phyloP scores from a whole-genome alignment of 2,113 vertebrate species.

The Carettochelys insculpta region DNA sequence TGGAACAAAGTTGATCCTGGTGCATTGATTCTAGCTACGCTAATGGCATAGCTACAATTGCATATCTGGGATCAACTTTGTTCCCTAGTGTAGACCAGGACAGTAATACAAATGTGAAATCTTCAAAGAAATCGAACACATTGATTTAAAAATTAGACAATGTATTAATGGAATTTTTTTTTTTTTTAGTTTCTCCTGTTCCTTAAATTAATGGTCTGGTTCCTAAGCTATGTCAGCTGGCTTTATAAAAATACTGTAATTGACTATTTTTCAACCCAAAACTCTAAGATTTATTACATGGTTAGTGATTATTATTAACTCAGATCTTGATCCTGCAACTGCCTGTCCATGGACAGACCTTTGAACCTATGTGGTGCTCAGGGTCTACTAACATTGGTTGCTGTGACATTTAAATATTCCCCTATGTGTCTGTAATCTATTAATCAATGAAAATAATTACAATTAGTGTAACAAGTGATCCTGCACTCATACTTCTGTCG shows the following conservation, averaged over 20 bases:
- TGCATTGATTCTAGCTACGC: too few species aligned
- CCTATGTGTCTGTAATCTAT: not conserved
- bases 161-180: not conserved
- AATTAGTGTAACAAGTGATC: not conserved
- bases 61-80: too few species aligned
- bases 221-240: not conserved
- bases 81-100: too few species aligned
- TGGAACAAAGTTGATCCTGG: too few species aligned
- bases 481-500: not conserved
- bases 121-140: not conserved
- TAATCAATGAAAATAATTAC: not conserved
- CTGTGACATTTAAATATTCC: not conserved
- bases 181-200: not conserved
- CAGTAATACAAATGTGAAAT: not conserved
- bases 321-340: not conserved
- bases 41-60: too few species aligned
- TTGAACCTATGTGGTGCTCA: not conserved
- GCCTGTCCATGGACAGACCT: not conserved
- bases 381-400: not conserved
- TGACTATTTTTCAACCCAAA: not conserved
- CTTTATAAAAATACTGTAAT: not conserved
- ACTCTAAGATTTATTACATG: not conserved
- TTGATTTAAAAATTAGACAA: rapidly evolving
- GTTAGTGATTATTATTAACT: not conserved
- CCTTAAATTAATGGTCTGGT: not conserved